A percentile compares a stretch with the other conserved stretches of the same genome.
These are phyloP conservation scores for Archocentrus centrarchus DNA, from an alignment of 2,113 vertebrate species.

Conservation along the genomic window DNA sequence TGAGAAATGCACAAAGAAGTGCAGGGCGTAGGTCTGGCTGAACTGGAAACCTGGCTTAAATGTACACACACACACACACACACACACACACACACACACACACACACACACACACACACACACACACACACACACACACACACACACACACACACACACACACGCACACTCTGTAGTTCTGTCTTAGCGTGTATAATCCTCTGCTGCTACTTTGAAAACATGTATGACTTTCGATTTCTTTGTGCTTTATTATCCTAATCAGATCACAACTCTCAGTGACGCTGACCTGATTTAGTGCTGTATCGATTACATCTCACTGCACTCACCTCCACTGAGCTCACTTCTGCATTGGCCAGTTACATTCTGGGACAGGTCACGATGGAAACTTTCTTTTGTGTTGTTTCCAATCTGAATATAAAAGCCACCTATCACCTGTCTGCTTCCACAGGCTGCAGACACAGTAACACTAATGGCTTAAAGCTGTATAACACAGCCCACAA, in stretches of 20 bases:
- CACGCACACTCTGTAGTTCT: background rate
- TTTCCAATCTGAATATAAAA: constrained; percentile 1
- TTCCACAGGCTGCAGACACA: background rate
- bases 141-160: constrained; percentile 11
- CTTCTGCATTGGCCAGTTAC: background rate
- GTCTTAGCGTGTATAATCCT: constrained; percentile 1
- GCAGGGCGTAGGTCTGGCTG: constrained; percentile 46
- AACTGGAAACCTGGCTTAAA: constrained; percentile 60
- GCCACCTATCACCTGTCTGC: background rate
- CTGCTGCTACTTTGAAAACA: constrained; percentile 8
- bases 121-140: background rate
- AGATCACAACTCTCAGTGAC: constrained; percentile 47
- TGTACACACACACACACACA: constrained; percentile 15
- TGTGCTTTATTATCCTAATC: constrained; percentile 6
- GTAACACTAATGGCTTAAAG: constrained; percentile 1
- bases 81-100: background rate
- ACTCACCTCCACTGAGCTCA: background rate
- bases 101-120: background rate
- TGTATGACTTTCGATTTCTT: constrained; percentile 16
- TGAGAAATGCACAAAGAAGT: constrained; percentile 78
- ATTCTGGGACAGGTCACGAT: background rate
- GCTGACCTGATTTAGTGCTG: constrained; percentile 48
- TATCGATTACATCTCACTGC: background rate
- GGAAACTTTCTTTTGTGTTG: background rate
- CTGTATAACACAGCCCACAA: background rate